These are phyloP conservation scores for Caradrina kadenii DNA, from an alignment of 2,888 invertebrate genomes.

Conservation along the genomic window DNA sequence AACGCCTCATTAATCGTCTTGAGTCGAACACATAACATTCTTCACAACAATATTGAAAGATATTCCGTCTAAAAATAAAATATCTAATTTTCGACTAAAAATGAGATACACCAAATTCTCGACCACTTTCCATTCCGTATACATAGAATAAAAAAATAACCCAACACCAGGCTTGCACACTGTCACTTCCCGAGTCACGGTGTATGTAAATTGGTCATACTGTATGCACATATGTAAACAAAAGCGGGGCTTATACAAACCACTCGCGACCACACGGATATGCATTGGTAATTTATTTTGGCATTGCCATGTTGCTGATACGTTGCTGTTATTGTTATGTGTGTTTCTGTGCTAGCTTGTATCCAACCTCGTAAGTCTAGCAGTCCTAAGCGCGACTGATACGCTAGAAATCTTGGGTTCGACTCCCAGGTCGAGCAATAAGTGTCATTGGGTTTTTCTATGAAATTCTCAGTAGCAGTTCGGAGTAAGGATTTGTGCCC, in stretches of 20 bases:
- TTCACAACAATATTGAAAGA: too few relatives aligned
- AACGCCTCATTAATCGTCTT: too few relatives aligned
- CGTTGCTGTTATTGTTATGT: constrained; percentile 28
- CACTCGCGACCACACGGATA: constrained; percentile 57
- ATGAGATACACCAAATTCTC: neutral
- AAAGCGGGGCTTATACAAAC: constrained; percentile 54
- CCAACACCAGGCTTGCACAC: neutral
- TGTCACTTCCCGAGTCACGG: constrained; percentile 23
- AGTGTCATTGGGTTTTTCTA: too few relatives aligned
- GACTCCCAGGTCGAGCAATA: too few relatives aligned
- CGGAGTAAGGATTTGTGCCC: too few relatives aligned
- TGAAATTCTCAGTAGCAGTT: too few relatives aligned
- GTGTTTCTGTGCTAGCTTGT: neutral
- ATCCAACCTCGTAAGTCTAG: too few relatives aligned
- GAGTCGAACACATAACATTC: too few relatives aligned
- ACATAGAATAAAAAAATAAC: constrained; percentile 4
- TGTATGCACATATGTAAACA: constrained; percentile 61
- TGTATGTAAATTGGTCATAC: constrained; percentile 60
- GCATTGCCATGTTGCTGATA: constrained; percentile 47
- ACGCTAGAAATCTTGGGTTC: too few relatives aligned
- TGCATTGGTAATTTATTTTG: constrained; percentile 71
- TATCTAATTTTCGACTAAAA: too few relatives aligned
- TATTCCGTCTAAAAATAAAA: too few relatives aligned
- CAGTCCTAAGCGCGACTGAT: too few relatives aligned
- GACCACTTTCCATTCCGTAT: neutral